Conservation (phyloP, 2,888 invertebrate genomes). For the Trypoxylon attenuatum region DNA sequence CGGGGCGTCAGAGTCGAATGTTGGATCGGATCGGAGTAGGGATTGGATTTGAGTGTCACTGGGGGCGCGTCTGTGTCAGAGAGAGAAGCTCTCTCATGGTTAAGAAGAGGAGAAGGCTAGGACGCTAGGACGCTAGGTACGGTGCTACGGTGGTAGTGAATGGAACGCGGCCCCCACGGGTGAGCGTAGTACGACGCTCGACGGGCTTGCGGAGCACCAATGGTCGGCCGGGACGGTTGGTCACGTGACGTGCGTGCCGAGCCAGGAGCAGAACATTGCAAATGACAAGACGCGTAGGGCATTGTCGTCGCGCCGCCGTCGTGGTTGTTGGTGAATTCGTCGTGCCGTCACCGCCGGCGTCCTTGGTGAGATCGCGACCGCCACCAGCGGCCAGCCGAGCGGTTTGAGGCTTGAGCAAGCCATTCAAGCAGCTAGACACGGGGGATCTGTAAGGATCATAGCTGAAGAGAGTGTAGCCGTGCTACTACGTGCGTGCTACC, state of each 20-base stretch:
- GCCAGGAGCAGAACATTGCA: slow-evolving; percentile 68
- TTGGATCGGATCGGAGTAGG: slow-evolving; percentile 10
- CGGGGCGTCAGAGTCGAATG: too few relatives aligned
- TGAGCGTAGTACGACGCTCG: slow-evolving; percentile 64
- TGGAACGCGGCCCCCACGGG: slow-evolving; percentile 69
- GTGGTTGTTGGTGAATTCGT: slow-evolving; percentile 34
- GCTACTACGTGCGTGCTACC: too few relatives aligned
- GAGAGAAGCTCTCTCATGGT: slow-evolving; percentile 16
- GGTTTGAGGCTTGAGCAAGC: too few relatives aligned
- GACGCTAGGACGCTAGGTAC: slow-evolving; percentile 62
- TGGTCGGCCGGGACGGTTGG: slow-evolving; percentile 54
- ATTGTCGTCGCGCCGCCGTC: slow-evolving; percentile 55
- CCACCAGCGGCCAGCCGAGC: slow-evolving; percentile 30
- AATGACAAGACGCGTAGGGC: slow-evolving; percentile 71
- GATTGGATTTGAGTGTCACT: slow-evolving; percentile 42
- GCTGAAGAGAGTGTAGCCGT: too few relatives aligned
- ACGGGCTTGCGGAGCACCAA: slow-evolving; percentile 58
- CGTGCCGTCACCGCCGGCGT: slow-evolving; percentile 15
- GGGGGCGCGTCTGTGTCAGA: slow-evolving; percentile 21
- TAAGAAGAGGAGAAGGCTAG: slow-evolving; percentile 45
- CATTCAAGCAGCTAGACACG: too few relatives aligned
- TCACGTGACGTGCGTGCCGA: slow-evolving; percentile 69
- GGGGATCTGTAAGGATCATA: too few relatives aligned
- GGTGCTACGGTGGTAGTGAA: slow-evolving; percentile 68
- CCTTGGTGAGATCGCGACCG: slow-evolving; percentile 34